Percentiles rank a stretch among this genome's conserved stretches.
Evolutionary conservation across 2,797 vertebrate genomes (phyloP).

Genomic region (Rhinoraja longicauda): DNA sequence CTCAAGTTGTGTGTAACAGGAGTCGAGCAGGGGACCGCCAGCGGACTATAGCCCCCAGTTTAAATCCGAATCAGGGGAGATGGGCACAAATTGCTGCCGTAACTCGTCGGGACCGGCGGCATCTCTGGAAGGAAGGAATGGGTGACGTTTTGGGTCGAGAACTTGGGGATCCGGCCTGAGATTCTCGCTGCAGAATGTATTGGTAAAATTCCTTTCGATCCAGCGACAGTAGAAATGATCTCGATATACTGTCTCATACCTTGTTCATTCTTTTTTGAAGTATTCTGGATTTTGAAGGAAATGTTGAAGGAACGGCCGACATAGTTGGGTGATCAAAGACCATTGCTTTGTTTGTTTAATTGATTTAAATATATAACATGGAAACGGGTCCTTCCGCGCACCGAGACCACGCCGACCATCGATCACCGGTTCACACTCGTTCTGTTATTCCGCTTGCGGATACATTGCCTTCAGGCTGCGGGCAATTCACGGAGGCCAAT

Average conservation of each 20-base stretch:
- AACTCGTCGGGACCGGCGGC: no score
- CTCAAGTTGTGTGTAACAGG: not conserved
- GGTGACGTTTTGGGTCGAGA: no score
- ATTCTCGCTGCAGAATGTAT: not conserved
- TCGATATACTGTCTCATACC: not conserved
- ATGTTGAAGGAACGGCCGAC: not conserved
- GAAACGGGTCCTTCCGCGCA: no score
- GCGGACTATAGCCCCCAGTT: not conserved
- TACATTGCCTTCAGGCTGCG: no score
- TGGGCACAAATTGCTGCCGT: no score
- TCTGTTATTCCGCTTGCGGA: no score
- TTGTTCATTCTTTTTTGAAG: not conserved
- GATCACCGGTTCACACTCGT: no score
- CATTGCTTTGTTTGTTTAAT: not conserved
- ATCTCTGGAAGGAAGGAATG: no score
- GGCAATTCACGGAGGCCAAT: no score
- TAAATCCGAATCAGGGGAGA: not conserved
- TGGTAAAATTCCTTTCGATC: no score
- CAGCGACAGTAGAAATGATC: not conserved
- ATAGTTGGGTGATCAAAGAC: not conserved
- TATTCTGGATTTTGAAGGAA: not conserved
- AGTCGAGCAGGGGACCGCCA: not conserved
- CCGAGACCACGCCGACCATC: no score
- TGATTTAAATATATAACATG: no score
- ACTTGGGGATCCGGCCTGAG: not conserved